Evolutionary conservation across 2,888 invertebrate species (phyloP).

Genomic region (Epistrophe grossulariae): DNA sequence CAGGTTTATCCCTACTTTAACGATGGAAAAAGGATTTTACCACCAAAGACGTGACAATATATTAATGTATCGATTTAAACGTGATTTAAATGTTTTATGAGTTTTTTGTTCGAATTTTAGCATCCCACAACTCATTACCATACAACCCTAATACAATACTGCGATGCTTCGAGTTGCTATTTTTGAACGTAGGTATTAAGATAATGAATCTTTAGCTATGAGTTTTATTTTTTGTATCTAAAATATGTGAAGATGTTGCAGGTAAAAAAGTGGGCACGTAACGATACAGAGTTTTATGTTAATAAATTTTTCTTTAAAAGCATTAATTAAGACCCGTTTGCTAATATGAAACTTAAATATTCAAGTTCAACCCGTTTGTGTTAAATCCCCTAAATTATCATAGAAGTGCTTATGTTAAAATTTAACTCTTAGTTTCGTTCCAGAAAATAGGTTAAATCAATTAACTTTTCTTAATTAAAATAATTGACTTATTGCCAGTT

Average conservation of each 20-base stretch:
- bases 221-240: conserved; percentile 36
- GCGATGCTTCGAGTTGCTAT: background rate
- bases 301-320: too few relatives aligned
- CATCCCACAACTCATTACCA: background rate
- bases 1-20: conserved; percentile 45
- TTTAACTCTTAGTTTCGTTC: too few relatives aligned
- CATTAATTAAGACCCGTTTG: too few relatives aligned
- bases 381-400: too few relatives aligned
- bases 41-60: conserved; percentile 66
- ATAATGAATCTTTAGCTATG: conserved; percentile 49
- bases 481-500: too few relatives aligned
- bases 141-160: background rate
- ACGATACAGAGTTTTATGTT: too few relatives aligned
- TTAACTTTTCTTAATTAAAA: too few relatives aligned
- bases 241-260: background rate
- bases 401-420: too few relatives aligned
- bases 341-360: too few relatives aligned
- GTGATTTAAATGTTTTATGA: conserved; percentile 73
- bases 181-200: conserved; percentile 56
- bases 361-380: too few relatives aligned
- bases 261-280: too few relatives aligned
- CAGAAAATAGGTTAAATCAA: too few relatives aligned
- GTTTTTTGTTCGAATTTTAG: conserved; percentile 54
- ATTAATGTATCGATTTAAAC: conserved; percentile 73
- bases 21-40: conserved; percentile 68